Evolutionary conservation across 2,888 invertebrate species (phyloP).

Genomic region (Oxyscelio sp.): DNA sequence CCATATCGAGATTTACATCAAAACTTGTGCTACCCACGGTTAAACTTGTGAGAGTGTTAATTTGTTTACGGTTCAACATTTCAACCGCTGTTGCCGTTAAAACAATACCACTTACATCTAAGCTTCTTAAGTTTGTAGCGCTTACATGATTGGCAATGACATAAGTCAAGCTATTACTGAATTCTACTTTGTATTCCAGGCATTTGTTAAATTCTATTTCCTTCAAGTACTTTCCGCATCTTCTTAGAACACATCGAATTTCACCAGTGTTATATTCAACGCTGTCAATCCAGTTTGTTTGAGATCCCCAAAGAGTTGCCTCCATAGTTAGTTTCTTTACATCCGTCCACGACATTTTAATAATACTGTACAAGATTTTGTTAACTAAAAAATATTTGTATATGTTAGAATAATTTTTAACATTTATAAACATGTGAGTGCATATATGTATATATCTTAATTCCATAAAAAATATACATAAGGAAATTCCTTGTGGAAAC

Average conservation of each 20-base stretch:
- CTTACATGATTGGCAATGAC: neutral
- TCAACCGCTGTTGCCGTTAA: neutral
- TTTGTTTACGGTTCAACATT: neutral
- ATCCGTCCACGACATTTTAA: conserved; percentile 6
- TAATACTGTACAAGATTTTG: neutral
- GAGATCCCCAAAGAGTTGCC: neutral
- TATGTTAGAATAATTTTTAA: too few species aligned
- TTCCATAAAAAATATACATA: too few species aligned
- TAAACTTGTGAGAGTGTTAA: neutral
- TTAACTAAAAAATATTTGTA: conserved; percentile 30
- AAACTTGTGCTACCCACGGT: neutral
- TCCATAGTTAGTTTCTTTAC: neutral
- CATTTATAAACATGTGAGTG: too few species aligned
- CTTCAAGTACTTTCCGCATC: conserved; percentile 6
- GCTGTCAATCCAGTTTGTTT: neutral
- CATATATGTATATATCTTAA: too few species aligned
- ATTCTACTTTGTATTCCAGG: neutral
- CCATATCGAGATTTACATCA: neutral
- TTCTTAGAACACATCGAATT: conserved; percentile 6
- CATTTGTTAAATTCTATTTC: neutral
- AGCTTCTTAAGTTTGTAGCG: neutral
- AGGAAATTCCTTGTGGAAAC: too few species aligned
- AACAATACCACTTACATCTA: conserved; percentile 10
- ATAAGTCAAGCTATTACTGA: conserved; percentile 1
- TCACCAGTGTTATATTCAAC: conserved; percentile 9